Conservation (phyloP, 2,113 vertebrate genomes). For the Thunnus maccoyii region DNA sequence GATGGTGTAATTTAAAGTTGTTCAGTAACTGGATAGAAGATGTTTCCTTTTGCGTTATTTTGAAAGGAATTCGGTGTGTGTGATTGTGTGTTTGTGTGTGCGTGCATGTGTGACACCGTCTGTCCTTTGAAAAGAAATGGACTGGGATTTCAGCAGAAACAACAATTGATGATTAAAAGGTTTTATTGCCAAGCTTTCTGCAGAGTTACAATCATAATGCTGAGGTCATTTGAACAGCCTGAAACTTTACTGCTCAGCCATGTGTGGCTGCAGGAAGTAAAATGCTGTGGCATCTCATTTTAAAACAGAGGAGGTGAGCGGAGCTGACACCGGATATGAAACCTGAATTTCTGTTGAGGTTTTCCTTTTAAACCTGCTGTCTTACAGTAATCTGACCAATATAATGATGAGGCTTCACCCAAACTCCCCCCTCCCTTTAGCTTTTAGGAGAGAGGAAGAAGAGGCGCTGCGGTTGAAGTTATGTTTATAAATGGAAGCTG, state of each 20-base stretch:
- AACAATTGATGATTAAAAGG: slow-evolving; percentile 83
- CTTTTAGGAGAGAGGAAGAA: no score
- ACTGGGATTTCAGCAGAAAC: slow-evolving; percentile 75
- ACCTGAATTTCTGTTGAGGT: slow-evolving; percentile 65
- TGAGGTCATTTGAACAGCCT: slow-evolving; percentile 75
- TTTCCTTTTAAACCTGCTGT: slow-evolving; percentile 72
- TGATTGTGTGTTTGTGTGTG: slow-evolving; percentile 9
- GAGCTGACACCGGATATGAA: slow-evolving; percentile 66
- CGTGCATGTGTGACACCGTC: slow-evolving; percentile 48
- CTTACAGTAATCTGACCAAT: slow-evolving; percentile 71
- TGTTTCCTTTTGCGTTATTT: slow-evolving; percentile 64
- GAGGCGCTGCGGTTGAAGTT: slow-evolving; percentile 59
- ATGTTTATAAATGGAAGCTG: slow-evolving; percentile 78
- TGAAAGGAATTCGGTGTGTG: slow-evolving; percentile 35
- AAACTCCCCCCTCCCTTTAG: no score
- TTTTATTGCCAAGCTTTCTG: slow-evolving; percentile 69
- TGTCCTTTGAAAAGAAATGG: slow-evolving; percentile 75
- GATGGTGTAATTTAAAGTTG: slow-evolving; percentile 79
- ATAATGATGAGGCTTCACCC: no score
- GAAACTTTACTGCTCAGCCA: slow-evolving; percentile 69
- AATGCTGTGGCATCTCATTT: slow-evolving; percentile 72
- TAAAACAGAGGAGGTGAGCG: slow-evolving; percentile 55
- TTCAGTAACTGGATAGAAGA: slow-evolving; percentile 59
- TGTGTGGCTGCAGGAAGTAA: slow-evolving; percentile 63
- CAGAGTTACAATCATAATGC: slow-evolving; percentile 75